Conservation (phyloP, 1,140 invertebrate genomes). For the Drosophila lacertosa region DNA sequence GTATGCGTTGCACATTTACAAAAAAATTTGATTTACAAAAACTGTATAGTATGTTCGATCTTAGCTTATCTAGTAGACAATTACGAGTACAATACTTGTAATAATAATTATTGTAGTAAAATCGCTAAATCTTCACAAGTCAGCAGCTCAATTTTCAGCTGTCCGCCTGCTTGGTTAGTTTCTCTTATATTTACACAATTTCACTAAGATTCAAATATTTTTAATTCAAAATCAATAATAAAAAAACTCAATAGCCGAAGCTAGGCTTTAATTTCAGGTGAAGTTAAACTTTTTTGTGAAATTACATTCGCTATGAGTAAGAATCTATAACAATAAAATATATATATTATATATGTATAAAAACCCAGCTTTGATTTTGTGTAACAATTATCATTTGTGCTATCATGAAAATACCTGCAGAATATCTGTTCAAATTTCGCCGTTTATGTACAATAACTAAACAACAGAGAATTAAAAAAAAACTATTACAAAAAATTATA, state of each 20-base stretch:
- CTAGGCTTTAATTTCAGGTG: conserved; percentile 40
- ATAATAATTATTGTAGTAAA: conserved; percentile 50
- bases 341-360: too few species aligned
- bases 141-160: not conserved
- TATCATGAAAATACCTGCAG: conserved; percentile 9
- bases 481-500: not conserved
- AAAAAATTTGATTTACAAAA: conserved; percentile 41
- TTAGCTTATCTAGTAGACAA: conserved; percentile 39
- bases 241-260: conserved; percentile 18
- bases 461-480: not conserved
- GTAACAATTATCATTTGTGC: conserved; percentile 23
- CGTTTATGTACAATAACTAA: conserved; percentile 21
- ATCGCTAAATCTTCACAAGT: conserved; percentile 43
- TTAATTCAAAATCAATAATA: conserved; percentile 5
- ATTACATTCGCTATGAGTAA: conserved; percentile 33
- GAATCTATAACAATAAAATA: conserved; percentile 25
- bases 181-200: conserved; percentile 46
- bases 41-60: conserved; percentile 29
- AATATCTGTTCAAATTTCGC: conserved; percentile 1
- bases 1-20: conserved; percentile 35
- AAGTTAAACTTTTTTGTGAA: conserved; percentile 50
- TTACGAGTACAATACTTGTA: conserved; percentile 40
- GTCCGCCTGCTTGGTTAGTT: conserved; percentile 18
- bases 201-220: conserved; percentile 19
- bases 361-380: not conserved